Evolutionary conservation across 2,888 invertebrate species (phyloP).

Genomic region (Watsonalla cultraria): DNA sequence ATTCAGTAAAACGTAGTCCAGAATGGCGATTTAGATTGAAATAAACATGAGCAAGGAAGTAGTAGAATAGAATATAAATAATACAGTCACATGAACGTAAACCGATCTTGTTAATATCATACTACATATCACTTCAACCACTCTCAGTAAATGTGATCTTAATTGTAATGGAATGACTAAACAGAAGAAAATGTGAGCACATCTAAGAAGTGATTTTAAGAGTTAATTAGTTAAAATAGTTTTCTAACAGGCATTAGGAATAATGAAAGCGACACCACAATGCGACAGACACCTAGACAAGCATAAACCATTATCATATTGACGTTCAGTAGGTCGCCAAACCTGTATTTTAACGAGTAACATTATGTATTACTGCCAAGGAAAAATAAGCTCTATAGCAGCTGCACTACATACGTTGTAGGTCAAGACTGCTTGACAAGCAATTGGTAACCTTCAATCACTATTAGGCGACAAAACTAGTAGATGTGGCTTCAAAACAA

Average conservation of each 20-base stretch:
- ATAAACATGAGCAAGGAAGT: no score
- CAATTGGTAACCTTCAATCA: slow-evolving; percentile 40
- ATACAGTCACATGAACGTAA: no score
- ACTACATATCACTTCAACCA: no score
- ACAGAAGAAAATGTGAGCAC: no score
- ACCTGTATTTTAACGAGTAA: slow-evolving; percentile 46
- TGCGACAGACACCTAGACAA: slow-evolving; percentile 20
- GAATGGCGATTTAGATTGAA: no score
- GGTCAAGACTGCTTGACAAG: slow-evolving; percentile 13
- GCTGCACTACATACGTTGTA: neutral
- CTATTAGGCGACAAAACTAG: slow-evolving; percentile 21
- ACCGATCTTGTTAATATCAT: no score
- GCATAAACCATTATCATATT: slow-evolving; percentile 18
- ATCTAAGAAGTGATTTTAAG: no score
- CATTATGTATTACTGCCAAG: slow-evolving; percentile 15
- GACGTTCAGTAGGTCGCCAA: slow-evolving; percentile 43
- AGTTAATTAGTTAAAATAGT: no score
- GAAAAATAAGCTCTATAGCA: slow-evolving; percentile 18
- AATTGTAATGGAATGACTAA: no score
- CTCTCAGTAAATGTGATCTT: no score
- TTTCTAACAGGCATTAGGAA: neutral
- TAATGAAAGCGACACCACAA: neutral
- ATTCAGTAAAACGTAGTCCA: no score
- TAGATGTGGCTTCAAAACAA: slow-evolving; percentile 39
- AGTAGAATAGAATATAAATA: no score